phyloP scores from a whole-genome alignment of 2,797 vertebrate species.

The Trichosurus vulpecula region DNA sequence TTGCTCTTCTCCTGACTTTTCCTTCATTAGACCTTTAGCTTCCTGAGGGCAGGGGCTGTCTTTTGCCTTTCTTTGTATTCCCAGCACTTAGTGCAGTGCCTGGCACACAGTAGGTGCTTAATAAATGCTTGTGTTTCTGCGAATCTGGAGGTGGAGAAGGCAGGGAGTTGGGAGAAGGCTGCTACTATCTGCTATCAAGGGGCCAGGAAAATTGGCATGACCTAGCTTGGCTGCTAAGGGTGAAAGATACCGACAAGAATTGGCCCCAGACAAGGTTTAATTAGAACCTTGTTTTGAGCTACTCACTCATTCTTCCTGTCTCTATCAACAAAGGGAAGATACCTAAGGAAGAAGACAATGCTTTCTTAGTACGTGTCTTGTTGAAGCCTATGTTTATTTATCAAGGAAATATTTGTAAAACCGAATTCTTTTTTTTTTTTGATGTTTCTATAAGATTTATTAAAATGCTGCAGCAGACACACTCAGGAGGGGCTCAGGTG shows the following conservation, averaged over 20 bases:
- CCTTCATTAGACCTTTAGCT: not conserved
- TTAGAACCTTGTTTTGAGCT: not conserved
- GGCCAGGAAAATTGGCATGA: not conserved
- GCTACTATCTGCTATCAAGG: not conserved
- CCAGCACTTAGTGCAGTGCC: not conserved
- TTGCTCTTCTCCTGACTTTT: too few relatives aligned
- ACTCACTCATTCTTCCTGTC: not conserved
- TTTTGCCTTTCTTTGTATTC: not conserved
- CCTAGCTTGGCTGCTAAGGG: not conserved
- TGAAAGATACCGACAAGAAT: not conserved
- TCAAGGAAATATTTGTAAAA: not conserved
- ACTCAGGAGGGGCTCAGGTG: slow-evolving; percentile 52
- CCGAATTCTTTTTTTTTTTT: too few relatives aligned
- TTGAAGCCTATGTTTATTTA: not conserved
- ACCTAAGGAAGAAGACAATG: not conserved
- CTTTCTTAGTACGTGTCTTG: not conserved
- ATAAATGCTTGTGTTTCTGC: not conserved
- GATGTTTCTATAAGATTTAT: slow-evolving; percentile 46
- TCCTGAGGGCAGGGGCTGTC: not conserved
- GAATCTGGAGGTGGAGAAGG: not conserved
- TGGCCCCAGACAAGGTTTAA: not conserved
- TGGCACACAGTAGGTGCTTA: not conserved
- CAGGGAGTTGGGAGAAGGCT: not conserved
- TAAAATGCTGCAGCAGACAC: rapidly evolving
- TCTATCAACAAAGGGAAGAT: not conserved